These are phyloP conservation scores for Scelioninae gen. 1 DNA, from an alignment of 2,888 invertebrate genomes.

Conservation along the genomic window DNA sequence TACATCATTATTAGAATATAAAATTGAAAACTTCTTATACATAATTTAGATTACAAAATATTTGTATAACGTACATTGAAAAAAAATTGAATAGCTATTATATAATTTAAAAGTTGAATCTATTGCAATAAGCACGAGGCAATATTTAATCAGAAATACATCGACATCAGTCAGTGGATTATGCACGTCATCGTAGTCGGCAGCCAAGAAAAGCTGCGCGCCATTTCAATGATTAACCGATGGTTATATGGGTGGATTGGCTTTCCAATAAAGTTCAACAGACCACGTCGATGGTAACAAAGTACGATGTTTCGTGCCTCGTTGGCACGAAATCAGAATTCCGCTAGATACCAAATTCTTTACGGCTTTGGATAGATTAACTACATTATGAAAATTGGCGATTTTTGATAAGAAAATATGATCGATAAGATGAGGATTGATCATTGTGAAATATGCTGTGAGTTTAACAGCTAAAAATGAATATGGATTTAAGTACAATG, in stretches of 20 bases:
- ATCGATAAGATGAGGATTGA: no score
- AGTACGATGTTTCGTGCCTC: constrained; percentile 58
- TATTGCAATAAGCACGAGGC: neutral
- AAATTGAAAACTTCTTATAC: no score
- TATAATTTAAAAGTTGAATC: no score
- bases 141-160: constrained; percentile 20
- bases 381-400: neutral
- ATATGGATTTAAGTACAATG: no score
- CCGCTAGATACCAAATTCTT: constrained; percentile 13
- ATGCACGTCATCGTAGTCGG: constrained; percentile 9
- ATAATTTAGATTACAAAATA: no score
- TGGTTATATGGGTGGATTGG: constrained; percentile 47
- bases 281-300: constrained; percentile 44
- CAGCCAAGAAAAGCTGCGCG: constrained; percentile 40
- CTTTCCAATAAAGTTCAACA: constrained; percentile 60
- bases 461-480: no score
- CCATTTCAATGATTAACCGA: constrained; percentile 59
- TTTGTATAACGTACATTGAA: no score
- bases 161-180: constrained; percentile 15
- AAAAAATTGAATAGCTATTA: no score
- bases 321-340: constrained; percentile 55
- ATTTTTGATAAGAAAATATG: no score
- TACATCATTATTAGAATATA: no score
- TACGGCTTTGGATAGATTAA: neutral
- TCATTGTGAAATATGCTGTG: no score